A percentile compares a stretch with the other conserved stretches of the same genome.
Evolutionary conservation across 37 sponge, comb jelly and placozoan species (phyloP).

Genomic region (Haliclona indistincta): DNA sequence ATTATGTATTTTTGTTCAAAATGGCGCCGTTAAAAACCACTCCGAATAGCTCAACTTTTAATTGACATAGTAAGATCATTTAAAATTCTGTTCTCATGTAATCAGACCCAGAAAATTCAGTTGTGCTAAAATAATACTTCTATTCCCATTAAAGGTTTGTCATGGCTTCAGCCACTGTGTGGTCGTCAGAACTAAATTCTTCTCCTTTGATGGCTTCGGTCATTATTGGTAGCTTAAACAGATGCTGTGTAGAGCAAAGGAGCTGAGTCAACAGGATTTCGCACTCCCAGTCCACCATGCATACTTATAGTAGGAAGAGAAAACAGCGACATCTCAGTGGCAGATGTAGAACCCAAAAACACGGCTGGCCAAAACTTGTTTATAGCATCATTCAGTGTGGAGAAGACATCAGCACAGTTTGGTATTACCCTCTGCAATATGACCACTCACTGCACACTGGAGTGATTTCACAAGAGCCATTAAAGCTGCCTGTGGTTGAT

Average conservation of each 20-base stretch:
- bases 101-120: no score
- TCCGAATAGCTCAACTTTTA: no score
- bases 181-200: no score
- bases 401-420: constrained; percentile 21
- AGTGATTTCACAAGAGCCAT: constrained; percentile 14
- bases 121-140: no score
- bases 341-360: constrained; percentile 6
- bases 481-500: constrained; percentile 17
- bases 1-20: no score
- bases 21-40: no score
- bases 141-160: no score
- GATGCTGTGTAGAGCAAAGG: background rate
- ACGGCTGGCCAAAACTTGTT: constrained; percentile 5
- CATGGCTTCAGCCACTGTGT: background rate
- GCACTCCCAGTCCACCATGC: no score
- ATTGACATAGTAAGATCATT: no score
- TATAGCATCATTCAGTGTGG: background rate
- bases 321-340: background rate
- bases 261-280: no score
- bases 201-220: constrained; percentile 19
- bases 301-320: background rate
- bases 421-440: constrained; percentile 17
- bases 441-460: constrained; percentile 29
- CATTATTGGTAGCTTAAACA: background rate
- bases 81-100: no score